Percentiles rank a stretch among this genome's conserved stretches.
Conservation (phyloP, 2,888 invertebrate species). For the Pheosia gnoma region DNA sequence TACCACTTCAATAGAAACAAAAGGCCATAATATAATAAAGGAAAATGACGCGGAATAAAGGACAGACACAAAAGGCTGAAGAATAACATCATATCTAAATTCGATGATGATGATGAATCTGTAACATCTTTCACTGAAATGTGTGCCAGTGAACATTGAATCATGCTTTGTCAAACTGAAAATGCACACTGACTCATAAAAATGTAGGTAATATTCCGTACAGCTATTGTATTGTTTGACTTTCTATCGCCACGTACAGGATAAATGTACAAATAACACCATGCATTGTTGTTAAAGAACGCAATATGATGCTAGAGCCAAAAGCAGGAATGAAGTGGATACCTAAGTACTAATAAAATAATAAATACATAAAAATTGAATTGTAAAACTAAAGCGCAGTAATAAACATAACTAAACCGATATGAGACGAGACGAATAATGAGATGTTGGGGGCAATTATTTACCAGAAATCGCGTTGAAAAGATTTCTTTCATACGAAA, state of each 20-base stretch:
- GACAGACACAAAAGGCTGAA: neutral
- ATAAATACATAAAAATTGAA: neutral
- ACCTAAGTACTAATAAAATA: neutral
- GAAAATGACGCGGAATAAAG: neutral
- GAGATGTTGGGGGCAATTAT: no score
- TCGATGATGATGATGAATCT: conserved; percentile 43
- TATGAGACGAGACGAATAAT: no score
- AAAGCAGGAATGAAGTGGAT: neutral
- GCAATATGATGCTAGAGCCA: neutral
- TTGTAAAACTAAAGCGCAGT: no score
- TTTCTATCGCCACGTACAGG: conserved; percentile 52
- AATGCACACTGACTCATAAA: conserved; percentile 52
- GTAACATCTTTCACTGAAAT: conserved; percentile 45
- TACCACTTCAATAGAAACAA: neutral
- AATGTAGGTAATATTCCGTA: conserved; percentile 34
- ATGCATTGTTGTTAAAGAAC: conserved; percentile 4
- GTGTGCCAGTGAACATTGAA: conserved; percentile 44
- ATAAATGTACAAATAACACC: conserved; percentile 14
- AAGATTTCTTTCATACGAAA: no score
- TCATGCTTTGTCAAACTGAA: conserved; percentile 49
- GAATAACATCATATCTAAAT: conserved; percentile 35
- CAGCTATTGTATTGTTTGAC: conserved; percentile 40
- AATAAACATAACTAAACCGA: no score
- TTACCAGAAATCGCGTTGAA: no score
- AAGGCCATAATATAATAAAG: neutral